Percentiles rank a stretch among this genome's conserved stretches.
These are phyloP conservation scores for Prorops nasuta DNA, from an alignment of 1,140 invertebrate species.

Conservation along the genomic window DNA sequence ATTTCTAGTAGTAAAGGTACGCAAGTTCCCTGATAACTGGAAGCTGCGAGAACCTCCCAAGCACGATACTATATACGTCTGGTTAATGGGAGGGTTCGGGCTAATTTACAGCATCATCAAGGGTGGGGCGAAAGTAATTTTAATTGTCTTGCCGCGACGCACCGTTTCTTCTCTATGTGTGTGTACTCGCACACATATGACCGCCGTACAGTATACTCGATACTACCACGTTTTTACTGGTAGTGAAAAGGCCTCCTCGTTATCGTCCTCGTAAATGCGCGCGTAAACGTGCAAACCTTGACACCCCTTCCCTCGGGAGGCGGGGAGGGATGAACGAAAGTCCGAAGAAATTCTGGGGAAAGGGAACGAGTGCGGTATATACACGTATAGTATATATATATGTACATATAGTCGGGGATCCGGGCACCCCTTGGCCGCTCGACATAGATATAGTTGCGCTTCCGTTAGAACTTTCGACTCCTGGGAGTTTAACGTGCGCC, in stretches of 20 bases:
- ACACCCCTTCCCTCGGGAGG: background rate
- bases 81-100: background rate
- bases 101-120: conserved; percentile 3
- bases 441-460: conserved; percentile 5
- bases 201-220: no score
- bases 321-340: background rate
- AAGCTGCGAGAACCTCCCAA: background rate
- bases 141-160: conserved; percentile 6
- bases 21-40: background rate
- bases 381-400: no score
- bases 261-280: conserved; percentile 1
- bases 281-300: background rate
- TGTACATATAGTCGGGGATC: no score
- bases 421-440: background rate
- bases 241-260: background rate
- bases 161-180: background rate
- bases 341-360: background rate
- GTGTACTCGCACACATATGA: background rate
- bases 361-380: no score
- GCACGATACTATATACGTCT: background rate
- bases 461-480: conserved; percentile 5
- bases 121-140: conserved; percentile 2
- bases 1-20: background rate
- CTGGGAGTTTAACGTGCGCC: background rate
- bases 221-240: no score